Evolutionary conservation across 1,140 invertebrate genomes (phyloP).

Genomic region (Tetragonula clypearis): DNA sequence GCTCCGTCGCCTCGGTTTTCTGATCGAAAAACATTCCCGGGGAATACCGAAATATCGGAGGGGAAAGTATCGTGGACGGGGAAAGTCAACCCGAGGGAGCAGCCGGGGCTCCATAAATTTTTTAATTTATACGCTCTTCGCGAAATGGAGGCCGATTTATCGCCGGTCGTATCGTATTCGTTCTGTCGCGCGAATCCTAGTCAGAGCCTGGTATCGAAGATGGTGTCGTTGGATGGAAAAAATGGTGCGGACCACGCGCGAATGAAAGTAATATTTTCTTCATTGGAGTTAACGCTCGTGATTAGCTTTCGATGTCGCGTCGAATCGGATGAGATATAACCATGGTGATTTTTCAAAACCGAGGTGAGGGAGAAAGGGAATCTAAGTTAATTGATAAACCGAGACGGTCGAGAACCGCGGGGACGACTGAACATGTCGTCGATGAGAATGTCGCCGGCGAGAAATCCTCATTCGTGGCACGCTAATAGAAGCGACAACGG

Average conservation of each 20-base stretch:
- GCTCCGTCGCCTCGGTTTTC: conserved; percentile 41
- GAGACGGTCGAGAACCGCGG: too few species aligned
- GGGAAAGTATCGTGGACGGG: not conserved
- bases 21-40: not conserved
- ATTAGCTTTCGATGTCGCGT: not conserved
- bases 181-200: not conserved
- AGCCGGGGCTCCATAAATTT: not conserved
- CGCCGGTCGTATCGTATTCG: not conserved
- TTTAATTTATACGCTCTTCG: conserved; percentile 7
- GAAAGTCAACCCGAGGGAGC: not conserved
- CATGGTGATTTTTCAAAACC: not conserved
- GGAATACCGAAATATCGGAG: not conserved
- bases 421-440: not conserved
- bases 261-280: not conserved
- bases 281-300: not conserved
- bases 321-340: not conserved
- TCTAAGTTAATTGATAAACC: not conserved
- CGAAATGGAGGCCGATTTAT: not conserved
- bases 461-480: conserved; percentile 36
- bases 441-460: conserved; percentile 7
- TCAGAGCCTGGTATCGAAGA: not conserved
- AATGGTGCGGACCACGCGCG: not conserved
- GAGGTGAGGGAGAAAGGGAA: too few species aligned
- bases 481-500: conserved; percentile 45
- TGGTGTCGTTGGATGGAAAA: not conserved